Evolutionary conservation across 2,888 invertebrate genomes (phyloP).

Genomic region (Aelia acuminata): DNA sequence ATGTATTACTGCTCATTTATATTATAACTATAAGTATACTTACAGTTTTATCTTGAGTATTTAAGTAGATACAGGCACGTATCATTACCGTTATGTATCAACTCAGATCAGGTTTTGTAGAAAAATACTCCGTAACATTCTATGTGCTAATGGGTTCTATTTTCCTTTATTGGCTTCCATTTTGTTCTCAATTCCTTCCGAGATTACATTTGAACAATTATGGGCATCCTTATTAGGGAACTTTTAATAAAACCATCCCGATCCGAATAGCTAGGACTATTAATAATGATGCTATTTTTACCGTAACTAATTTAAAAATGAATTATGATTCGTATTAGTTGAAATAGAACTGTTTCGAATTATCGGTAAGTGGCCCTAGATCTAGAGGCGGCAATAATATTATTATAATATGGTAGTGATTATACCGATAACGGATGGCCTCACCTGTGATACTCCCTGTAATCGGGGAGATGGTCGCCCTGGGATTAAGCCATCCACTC

Average conservation of each 20-base stretch:
- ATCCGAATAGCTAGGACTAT: background rate
- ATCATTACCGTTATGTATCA: too few species aligned
- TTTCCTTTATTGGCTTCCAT: background rate
- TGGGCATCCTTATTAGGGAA: background rate
- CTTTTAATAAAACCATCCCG: slow-evolving; percentile 3
- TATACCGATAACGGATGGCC: background rate
- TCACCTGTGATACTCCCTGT: slow-evolving; percentile 33
- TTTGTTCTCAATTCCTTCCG: background rate
- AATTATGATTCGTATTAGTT: slow-evolving; percentile 38
- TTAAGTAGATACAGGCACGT: too few species aligned
- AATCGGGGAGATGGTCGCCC: slow-evolving; percentile 40
- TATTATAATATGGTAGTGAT: slow-evolving; percentile 23
- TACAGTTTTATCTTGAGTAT: too few species aligned
- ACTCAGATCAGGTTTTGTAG: background rate
- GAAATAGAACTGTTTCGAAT: slow-evolving; percentile 31
- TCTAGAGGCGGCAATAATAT: slow-evolving; percentile 29
- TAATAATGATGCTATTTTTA: slow-evolving; percentile 8
- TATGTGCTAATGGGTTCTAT: background rate
- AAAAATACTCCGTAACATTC: background rate
- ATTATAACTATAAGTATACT: too few species aligned
- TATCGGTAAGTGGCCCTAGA: slow-evolving; percentile 16
- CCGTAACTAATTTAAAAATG: slow-evolving; percentile 41
- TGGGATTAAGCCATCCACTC: slow-evolving; percentile 46
- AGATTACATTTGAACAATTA: background rate
- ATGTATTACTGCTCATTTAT: too few species aligned